Base-by-base conservation (phyloP, 2,888 invertebrate species). In the Phortica okadai region DNA sequence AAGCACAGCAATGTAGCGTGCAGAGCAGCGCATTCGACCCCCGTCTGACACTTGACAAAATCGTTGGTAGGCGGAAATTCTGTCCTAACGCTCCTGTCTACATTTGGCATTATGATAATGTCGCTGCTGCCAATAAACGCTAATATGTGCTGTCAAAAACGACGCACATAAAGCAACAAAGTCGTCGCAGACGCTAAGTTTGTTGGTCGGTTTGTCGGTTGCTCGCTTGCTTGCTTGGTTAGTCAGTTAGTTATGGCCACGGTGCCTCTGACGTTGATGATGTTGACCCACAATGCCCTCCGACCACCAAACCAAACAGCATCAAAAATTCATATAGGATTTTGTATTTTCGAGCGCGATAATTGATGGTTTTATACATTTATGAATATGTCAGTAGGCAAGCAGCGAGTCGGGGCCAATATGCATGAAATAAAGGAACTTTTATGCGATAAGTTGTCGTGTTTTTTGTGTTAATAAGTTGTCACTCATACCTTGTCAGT, bases 71-170 rank as follows among this genome's bases (percentile, higher is more conserved):
- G 33, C 33, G 33, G 33, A 33, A 33, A 5, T 33, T 33, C 3
- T 33, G 50, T 11, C 50, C 50, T 50, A 14, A 1, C 50, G 50
- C 54, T 50, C 11, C 10, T 41, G 79, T 87, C 88, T 85, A 82
- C 85, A 86, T 86, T 87, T 82, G 84, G 83, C 85, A 83, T 88
- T 83, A 85, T 88, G 80, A 82, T 86, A 82, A 88, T 50, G 50
- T 6, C 6, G 50, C 14, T 6, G 50, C 50, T 64, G 50, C 74
- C 10, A 25, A 74, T 62, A 74, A 70, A 50, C 21, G 44, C 74
- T 25, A 74, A 74, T 74, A 64, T 45, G 25, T 50, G 62, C 25
- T 64, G 74, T 74, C 41, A 56, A 41, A 58, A 73, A 4, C 33
- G 11, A 16, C 16, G 54, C 14, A 33, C 73, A 16, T 44, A 73